A percentile compares a stretch with the other conserved stretches of the same genome.
Conservation (phyloP, 53 echinoderm and acorn worm species). For the Crossaster papposus region DNA sequence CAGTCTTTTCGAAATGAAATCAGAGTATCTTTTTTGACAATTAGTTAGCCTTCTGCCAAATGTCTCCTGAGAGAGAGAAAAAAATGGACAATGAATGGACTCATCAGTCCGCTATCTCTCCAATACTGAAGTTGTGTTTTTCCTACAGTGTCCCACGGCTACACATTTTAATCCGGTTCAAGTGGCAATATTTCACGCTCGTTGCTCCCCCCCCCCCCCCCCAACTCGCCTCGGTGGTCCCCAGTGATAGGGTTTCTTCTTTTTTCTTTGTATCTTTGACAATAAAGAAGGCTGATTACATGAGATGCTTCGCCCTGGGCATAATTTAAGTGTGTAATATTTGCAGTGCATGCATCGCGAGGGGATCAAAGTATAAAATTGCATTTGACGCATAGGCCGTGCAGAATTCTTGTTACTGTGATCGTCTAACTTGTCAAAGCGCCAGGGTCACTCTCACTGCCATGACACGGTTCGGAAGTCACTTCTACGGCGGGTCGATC, state of each 20-base stretch:
- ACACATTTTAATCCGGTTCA: conserved; percentile 37
- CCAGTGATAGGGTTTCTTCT: neutral
- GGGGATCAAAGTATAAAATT: neutral
- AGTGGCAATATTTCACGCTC: conserved; percentile 39
- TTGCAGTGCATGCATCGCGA: neutral
- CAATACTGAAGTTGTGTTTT: neutral
- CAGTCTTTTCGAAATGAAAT: neutral
- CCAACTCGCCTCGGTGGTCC: conserved; percentile 34
- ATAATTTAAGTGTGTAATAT: neutral
- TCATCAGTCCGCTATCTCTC: neutral
- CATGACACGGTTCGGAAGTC: neutral
- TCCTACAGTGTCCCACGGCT: conserved; percentile 12
- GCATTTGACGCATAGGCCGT: neutral
- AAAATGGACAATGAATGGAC: conserved; percentile 2
- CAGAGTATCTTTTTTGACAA: neutral
- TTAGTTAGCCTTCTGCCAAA: neutral
- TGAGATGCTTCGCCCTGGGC: neutral
- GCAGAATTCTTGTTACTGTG: neutral
- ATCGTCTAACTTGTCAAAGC: neutral
- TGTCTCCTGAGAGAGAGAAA: neutral
- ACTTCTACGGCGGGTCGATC: too few relatives aligned
- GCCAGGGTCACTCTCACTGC: neutral
- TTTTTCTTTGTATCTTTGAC: neutral
- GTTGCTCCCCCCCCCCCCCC: conserved; percentile 3
- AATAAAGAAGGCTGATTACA: conserved; percentile 30